phyloP scores from a whole-genome alignment of 2,797 vertebrate genomes.

The Sciaenops ocellatus region DNA sequence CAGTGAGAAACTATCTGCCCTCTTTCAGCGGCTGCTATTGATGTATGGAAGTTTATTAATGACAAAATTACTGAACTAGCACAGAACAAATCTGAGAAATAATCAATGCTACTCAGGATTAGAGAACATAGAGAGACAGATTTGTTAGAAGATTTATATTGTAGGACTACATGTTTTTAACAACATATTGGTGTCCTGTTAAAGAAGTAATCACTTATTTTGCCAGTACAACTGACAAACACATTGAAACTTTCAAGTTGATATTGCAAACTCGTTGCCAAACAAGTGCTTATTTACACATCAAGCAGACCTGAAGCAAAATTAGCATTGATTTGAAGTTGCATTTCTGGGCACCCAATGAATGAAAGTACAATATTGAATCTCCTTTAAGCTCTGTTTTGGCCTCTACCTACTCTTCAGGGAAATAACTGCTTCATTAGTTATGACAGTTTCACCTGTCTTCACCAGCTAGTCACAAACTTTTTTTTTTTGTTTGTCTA shows the following conservation, averaged over 20 bases:
- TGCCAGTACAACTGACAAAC: neutral
- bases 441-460: neutral
- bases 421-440: neutral
- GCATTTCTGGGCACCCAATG: neutral
- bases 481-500: no score
- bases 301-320: neutral
- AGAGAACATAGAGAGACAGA: neutral
- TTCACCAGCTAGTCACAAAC: neutral
- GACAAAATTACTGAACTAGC: constrained; percentile 15
- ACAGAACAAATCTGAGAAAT: no score
- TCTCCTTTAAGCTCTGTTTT: neutral
- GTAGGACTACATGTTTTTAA: neutral
- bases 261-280: neutral
- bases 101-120: neutral
- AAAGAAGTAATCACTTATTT: neutral
- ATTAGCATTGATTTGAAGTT: neutral
- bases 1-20: neutral
- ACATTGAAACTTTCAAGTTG: neutral
- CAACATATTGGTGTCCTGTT: neutral
- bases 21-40: neutral
- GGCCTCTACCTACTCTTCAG: neutral
- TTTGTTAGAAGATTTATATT: neutral
- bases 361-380: neutral
- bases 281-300: neutral
- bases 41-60: constrained; percentile 24